A percentile compares a stretch with the other conserved stretches of the same genome.
Conservation (phyloP, 2,113 vertebrate species). For the Enhydra lutris region DNA sequence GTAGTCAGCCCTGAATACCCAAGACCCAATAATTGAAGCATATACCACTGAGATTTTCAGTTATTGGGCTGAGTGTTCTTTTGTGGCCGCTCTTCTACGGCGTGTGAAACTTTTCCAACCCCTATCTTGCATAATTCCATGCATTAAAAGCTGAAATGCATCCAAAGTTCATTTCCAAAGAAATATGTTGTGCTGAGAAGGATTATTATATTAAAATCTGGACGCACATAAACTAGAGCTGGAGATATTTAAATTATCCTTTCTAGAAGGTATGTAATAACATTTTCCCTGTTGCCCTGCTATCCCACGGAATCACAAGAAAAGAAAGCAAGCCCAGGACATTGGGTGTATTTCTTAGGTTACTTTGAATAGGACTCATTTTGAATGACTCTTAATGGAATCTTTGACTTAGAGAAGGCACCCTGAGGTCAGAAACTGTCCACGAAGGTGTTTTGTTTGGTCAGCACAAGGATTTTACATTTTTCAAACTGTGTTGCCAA, state of each 20-base stretch:
- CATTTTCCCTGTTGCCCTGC: background rate
- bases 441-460: background rate
- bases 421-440: background rate
- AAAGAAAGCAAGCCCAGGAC: background rate
- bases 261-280: background rate
- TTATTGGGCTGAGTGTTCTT: constrained; percentile 43
- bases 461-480: background rate
- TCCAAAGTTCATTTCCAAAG: constrained; percentile 59
- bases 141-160: constrained; percentile 47
- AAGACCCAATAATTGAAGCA: constrained; percentile 18
- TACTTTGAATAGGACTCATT: background rate
- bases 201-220: constrained; percentile 49
- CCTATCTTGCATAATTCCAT: constrained; percentile 38
- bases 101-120: constrained; percentile 29
- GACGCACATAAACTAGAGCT: background rate
- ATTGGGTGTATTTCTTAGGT: background rate
- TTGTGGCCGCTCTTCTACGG: constrained; percentile 17
- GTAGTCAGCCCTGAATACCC: constrained; percentile 44
- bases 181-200: background rate
- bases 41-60: constrained; percentile 39
- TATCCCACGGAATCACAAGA: background rate
- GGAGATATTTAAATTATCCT: background rate
- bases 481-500: background rate
- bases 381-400: background rate
- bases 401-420: background rate